A percentile compares a stretch with the other conserved stretches of the same genome.
phyloP scores from a whole-genome alignment of 2,797 vertebrate genomes.

The Tadarida brasiliensis region DNA sequence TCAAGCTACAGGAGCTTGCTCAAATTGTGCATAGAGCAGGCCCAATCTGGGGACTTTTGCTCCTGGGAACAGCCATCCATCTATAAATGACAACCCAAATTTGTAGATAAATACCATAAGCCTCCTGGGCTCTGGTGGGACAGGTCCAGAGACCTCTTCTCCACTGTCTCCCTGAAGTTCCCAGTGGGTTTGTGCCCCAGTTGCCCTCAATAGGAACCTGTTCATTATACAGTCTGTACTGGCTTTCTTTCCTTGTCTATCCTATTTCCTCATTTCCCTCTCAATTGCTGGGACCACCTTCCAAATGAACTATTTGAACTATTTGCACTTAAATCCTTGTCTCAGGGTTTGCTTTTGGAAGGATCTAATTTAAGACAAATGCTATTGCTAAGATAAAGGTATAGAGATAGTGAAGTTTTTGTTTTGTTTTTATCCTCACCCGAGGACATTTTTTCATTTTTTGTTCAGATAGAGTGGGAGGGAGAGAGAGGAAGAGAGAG shows the following conservation, averaged over 20 bases:
- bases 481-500: too few relatives aligned
- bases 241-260: neutral
- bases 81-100: neutral
- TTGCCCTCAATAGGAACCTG: neutral
- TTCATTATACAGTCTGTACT: neutral
- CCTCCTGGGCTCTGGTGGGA: neutral
- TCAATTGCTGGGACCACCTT: neutral
- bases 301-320: slow-evolving; percentile 46
- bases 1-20: neutral
- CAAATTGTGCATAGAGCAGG: neutral
- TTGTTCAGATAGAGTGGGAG: too few relatives aligned
- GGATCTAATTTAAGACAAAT: neutral
- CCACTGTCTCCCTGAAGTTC: neutral
- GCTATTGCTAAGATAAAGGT: neutral
- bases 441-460: too few relatives aligned
- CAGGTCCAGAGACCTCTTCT: neutral
- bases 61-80: neutral
- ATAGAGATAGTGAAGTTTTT: neutral
- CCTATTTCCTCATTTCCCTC: slow-evolving; percentile 11
- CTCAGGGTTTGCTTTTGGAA: neutral
- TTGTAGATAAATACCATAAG: neutral
- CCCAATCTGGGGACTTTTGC: neutral
- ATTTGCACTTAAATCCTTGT: neutral
- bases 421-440: too few relatives aligned
- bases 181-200: neutral